Evolutionary conservation across 2,113 vertebrate species (phyloP), one percentile per base, ranked within the genome.

Genomic region (Chaenocephalus aceratus): DNA sequence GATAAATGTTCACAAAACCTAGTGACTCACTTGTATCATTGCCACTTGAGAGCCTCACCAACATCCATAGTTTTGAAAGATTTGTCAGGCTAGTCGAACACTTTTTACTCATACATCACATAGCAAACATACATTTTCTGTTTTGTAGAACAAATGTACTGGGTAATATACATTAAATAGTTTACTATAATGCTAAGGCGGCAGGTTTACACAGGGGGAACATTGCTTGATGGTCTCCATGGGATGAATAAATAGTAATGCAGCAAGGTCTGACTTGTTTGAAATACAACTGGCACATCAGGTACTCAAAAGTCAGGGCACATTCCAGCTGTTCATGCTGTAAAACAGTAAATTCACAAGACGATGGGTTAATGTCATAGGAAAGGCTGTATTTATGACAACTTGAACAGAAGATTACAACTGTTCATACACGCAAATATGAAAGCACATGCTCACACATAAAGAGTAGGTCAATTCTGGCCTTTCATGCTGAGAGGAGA

Each of bases 331-430:
- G 54, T n/a, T 85, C 46, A 34, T 46, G 12, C 57, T 76, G 60
- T 48, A 41, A 75, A 78, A 75, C 57, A 58, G 46, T 70, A 21
- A 0, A 82, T 79, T 72, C 36, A 58, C 49, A 52, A 23, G 62
- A 52, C 48, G 74, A 21, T 48, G 11, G n/a, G 16, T 51, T 60
- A 53, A 63, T 61, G 67, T 61, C 58, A 64, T 10, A 13, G 59
- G 14, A 54, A 71, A 71, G 58, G 61, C 59, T 73, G 16, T 80
- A 75, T 74, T 89, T 86, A 88, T 36, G 12, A 61, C 36, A 57
- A 49, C 34, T 12, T 18, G 21, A 64, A 34, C 45, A 64, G 56
- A 72, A 9, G 45, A 80, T 72, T 81, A 62, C 58, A 80, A 49
- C 34, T 54, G 48, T 59, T 63, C 45, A 62, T 10, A 65, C 36